Evolutionary conservation across 2,797 vertebrate genomes (phyloP), one percentile per base, ranked within the genome.

Genomic region (Babyrousa celebensis): DNA sequence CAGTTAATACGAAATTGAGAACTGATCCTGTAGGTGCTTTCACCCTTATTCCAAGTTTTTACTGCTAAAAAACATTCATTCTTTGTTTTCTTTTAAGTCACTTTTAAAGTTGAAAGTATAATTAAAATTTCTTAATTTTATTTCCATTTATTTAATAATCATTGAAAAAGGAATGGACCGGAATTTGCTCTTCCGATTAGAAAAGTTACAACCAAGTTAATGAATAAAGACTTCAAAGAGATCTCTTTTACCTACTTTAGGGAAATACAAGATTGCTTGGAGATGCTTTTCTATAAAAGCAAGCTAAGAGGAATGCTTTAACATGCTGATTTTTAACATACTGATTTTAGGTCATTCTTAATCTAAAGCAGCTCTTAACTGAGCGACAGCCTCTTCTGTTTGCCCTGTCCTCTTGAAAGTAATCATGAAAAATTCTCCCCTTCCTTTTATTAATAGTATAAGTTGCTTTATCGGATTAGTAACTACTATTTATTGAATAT

Each of bases 71-170:
- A 88, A 7, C 71, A 29, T 93, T 89, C 10, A 60, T 89, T 27
- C 62, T 93, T 95, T 78, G 29, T 68, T 83, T 91, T 36, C 36
- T 77, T 85, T 29, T 25, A 88, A 85, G 68, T 79, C n/a, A 78
- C 3, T 70, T 89, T 85, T 71, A 78, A 94, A 91, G 72, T 96
- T 88, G 83, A 60, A 85, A 92, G 82, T 96, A 43, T 85, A 62
- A 93, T 58, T 85, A 78, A 96, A 72, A 88, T n/a, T 94, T 95
- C 17, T 27, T 90, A 70, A 89, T 89, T 86, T 78, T 68, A 82
- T 15, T 88, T 85, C 17, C 12, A 43, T 78, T 91, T 21, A 36
- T 82, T 85, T 90, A 80, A 16, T 79, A 60, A 36, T 91, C 74
- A 65, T 54, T 84, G 62, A 93, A n/a, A 93, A 78, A 79, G 23